Conservation (phyloP, 2,888 invertebrate genomes). For the Sabatieria punctata region DNA sequence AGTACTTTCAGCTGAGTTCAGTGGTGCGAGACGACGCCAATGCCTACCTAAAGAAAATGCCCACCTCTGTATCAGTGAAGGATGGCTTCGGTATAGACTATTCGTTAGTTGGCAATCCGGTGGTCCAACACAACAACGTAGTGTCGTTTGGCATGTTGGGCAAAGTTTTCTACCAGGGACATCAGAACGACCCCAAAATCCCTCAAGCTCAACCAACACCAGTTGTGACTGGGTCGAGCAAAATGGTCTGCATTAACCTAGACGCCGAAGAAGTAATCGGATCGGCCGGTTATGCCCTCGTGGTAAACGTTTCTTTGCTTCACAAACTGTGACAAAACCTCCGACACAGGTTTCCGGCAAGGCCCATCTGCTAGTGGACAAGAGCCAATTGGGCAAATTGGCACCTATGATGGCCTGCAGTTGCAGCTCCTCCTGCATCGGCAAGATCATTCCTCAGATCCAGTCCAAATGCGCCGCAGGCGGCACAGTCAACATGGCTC, state of each 20-base stretch:
- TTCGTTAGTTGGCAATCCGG: not conserved
- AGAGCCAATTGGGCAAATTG: no score
- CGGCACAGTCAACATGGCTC: not conserved
- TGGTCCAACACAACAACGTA: not conserved
- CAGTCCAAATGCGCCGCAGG: not conserved
- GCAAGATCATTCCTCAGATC: not conserved
- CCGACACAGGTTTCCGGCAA: no score
- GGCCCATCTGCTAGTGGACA: no score
- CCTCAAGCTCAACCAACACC: not conserved
- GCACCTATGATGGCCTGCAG: no score
- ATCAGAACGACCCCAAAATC: not conserved
- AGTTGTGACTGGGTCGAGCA: not conserved
- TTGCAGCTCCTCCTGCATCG: no score
- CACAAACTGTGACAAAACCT: no score
- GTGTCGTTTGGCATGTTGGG: not conserved
- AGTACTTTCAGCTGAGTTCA: not conserved
- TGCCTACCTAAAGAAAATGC: not conserved
- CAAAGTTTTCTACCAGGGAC: not conserved
- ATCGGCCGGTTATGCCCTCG: not conserved
- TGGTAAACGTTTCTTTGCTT: no score
- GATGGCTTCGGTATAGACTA: not conserved
- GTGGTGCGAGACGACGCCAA: not conserved
- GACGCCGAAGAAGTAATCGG: not conserved
- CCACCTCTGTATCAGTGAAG: no score
- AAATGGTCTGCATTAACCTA: not conserved